phyloP scores from a whole-genome alignment of 2,113 vertebrate species.

The Typhlomys cinereus region DNA sequence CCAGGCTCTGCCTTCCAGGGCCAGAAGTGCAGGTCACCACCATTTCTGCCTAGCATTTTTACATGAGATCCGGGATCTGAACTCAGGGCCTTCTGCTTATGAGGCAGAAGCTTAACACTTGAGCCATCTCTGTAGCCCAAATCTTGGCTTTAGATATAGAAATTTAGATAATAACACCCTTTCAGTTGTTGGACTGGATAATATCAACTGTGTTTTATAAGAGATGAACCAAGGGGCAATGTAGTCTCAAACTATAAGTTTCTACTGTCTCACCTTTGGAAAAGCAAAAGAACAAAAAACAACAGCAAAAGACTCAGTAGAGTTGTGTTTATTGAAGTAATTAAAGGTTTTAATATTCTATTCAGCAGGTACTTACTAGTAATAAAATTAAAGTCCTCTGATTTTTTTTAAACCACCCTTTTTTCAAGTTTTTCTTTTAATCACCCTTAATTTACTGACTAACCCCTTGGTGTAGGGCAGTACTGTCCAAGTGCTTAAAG shows the following conservation, averaged over 20 bases:
- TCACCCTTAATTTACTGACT: conserved; percentile 9
- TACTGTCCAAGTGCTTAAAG: neutral
- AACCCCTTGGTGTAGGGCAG: neutral
- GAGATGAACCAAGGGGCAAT: conserved; percentile 38
- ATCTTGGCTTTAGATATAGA: too few species aligned
- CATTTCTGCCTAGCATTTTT: too few species aligned
- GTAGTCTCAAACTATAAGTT: conserved; percentile 38
- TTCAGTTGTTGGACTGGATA: conserved; percentile 62
- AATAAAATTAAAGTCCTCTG: neutral
- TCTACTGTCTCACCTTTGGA: conserved; percentile 28
- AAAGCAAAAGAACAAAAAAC: neutral
- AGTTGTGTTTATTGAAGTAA: conserved; percentile 16
- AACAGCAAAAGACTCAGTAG: too few species aligned
- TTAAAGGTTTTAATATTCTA: conserved; percentile 42
- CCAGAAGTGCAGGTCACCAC: too few species aligned
- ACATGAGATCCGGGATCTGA: too few species aligned
- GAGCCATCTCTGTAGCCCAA: too few species aligned
- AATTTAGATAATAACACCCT: conserved; percentile 57
- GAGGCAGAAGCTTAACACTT: too few species aligned
- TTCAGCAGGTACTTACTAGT: neutral
- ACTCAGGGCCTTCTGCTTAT: too few species aligned
- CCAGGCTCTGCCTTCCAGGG: too few species aligned
- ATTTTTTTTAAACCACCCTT: too few species aligned
- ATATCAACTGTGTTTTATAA: conserved; percentile 48
- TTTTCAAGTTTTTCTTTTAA: conserved; percentile 32